Base-by-base conservation (phyloP, 1,140 invertebrate genomes). In the Lepidotrigona ventralis region DNA sequence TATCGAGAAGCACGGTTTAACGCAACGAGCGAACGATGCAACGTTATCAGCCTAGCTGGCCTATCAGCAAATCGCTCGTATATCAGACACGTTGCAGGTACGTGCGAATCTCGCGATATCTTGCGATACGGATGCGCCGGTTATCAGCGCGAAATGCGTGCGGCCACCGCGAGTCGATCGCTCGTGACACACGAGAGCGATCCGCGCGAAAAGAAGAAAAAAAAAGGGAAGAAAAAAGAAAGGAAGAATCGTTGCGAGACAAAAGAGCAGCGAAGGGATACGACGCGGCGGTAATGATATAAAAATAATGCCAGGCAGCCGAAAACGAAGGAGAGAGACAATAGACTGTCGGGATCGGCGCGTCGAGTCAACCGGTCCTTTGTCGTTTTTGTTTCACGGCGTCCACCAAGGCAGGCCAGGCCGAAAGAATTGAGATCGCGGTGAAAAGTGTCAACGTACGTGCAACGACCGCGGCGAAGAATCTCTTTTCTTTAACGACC, bases 81-180 rank as follows among this genome's bases (percentile, higher is more conserved):
- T 81, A 81, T 83, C 81, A 78, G 74, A 64, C 56, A 70, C 68
- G 68, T 83, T 79, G 81, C 74, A 51, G 14, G 11, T 83, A 63
- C 68, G 75, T 64, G 66, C 66, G 70, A 78, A 83, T 83, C 74
- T 83, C 81, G 19, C 81, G 66, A 46, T 79, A 83, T 79, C 75
- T 83, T 19, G 4, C n/a, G 11, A 29, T 15, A 17, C 14, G 56
- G 39, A 53, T 75, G 80, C 51, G 15, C 51, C 26, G 39, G 75
- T 83, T 83, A 83, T 83, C 75, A 72, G 56, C 54, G 56, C 39
- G 66, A 54, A n/a, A 29, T 26, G 33, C 46, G 66, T 58, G 58
- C 58, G 17, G 19, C 23, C 39, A 58, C 21, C 63, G n/a, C 63
- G n/a, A 70, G 74, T 19, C 51, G 64, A 77, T 82, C 64, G 53